These are phyloP conservation scores for Mixornis gularis DNA, from an alignment of 2,113 vertebrate genomes.

Conservation along the genomic window DNA sequence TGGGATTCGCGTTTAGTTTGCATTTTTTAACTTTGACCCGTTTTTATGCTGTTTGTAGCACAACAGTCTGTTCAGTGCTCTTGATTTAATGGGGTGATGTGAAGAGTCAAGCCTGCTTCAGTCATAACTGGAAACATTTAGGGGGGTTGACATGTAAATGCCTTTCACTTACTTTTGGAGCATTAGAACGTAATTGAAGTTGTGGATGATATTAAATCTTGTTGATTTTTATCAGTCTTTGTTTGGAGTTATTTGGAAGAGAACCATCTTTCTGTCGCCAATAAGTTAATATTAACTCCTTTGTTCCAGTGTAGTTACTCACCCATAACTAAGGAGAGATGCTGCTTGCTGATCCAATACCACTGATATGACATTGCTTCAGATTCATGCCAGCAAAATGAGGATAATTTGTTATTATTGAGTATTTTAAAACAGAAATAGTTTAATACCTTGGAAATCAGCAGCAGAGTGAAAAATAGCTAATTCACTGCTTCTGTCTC, in stretches of 20 bases:
- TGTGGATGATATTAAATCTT: constrained; percentile 31
- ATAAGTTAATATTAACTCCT: constrained; percentile 63
- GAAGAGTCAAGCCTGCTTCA: background rate
- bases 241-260: constrained; percentile 47
- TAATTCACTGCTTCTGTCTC: background rate
- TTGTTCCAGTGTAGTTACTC: constrained; percentile 55
- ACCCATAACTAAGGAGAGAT: constrained; percentile 42
- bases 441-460: background rate
- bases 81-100: background rate
- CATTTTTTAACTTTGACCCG: background rate
- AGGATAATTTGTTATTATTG: background rate
- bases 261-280: constrained; percentile 39
- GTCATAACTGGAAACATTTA: constrained; percentile 28
- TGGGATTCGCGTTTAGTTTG: background rate
- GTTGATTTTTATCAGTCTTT: constrained; percentile 63
- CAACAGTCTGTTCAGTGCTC: background rate
- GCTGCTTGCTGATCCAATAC: constrained; percentile 3
- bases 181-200: background rate
- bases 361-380: constrained; percentile 16
- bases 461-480: background rate
- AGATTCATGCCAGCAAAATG: background rate
- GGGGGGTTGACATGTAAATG: constrained; percentile 14
- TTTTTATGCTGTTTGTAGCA: background rate
- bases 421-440: background rate
- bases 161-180: constrained; percentile 36